Percentiles rank a stretch among this genome's conserved stretches.
phyloP scores from a whole-genome alignment of 2,797 vertebrate genomes.

The Euthynnus affinis region DNA sequence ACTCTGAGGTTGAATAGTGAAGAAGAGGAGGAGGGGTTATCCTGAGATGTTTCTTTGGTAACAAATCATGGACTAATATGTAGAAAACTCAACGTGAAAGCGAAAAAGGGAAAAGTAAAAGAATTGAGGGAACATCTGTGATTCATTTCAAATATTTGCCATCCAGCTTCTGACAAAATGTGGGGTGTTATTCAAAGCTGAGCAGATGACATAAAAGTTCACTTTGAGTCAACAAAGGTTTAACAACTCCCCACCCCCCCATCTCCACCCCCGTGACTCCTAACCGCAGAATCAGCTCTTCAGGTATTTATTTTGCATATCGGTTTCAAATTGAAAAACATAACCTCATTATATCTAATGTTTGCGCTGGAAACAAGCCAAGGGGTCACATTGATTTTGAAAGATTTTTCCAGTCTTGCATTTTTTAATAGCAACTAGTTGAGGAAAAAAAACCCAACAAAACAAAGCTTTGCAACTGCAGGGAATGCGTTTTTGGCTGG shows the following conservation, averaged over 20 bases:
- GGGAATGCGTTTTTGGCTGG: slow-evolving; percentile 67
- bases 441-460: neutral
- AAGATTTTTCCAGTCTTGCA: slow-evolving; percentile 36
- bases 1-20: slow-evolving; percentile 4
- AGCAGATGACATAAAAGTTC: slow-evolving; percentile 56
- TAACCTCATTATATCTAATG: slow-evolving; percentile 10
- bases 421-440: slow-evolving; percentile 20
- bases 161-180: slow-evolving; percentile 44
- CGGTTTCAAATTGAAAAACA: slow-evolving; percentile 47
- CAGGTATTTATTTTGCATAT: slow-evolving; percentile 57
- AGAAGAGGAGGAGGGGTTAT: slow-evolving; percentile 16
- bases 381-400: slow-evolving; percentile 5
- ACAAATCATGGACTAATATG: slow-evolving; percentile 38
- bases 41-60: slow-evolving; percentile 36
- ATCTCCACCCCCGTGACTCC: neutral
- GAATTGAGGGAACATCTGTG: slow-evolving; percentile 71
- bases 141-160: slow-evolving; percentile 65
- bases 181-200: slow-evolving; percentile 48
- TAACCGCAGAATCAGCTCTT: slow-evolving; percentile 31
- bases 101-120: slow-evolving; percentile 44
- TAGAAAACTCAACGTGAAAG: slow-evolving; percentile 20
- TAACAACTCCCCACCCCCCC: slow-evolving; percentile 30
- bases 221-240: slow-evolving; percentile 55
- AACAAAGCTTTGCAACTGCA: slow-evolving; percentile 42
- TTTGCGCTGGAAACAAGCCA: slow-evolving; percentile 42